A percentile compares a stretch with the other conserved stretches of the same genome.
These are phyloP conservation scores for Sclerurus mexicanus DNA, from an alignment of 2,113 vertebrate genomes.

Conservation along the genomic window DNA sequence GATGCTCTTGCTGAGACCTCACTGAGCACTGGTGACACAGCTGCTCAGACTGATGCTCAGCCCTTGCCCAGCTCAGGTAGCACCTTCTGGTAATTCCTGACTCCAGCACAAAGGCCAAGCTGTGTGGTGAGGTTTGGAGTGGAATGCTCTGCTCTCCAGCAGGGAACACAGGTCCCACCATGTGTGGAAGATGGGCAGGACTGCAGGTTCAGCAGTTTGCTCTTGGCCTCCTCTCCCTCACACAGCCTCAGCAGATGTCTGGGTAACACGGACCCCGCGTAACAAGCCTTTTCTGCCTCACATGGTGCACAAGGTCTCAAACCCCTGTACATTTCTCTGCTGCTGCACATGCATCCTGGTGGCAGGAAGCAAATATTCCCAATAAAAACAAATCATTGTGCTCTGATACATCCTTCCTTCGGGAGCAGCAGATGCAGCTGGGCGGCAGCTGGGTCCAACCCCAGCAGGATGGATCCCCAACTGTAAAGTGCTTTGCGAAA, in stretches of 20 bases:
- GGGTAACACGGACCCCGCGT: not conserved
- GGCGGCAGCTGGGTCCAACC: conserved; percentile 38
- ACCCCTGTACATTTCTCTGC: not conserved
- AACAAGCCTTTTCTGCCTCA: not conserved
- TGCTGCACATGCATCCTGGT: conserved; percentile 20
- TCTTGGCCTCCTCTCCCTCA: not conserved
- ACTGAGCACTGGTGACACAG: not conserved
- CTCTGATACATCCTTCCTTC: conserved; percentile 33
- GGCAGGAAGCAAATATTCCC: conserved; percentile 59
- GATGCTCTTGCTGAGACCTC: not conserved
- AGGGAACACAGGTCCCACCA: too few relatives aligned
- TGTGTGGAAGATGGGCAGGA: not conserved
- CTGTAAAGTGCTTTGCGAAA: not conserved
- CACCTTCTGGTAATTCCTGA: not conserved
- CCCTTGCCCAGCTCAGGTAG: not conserved
- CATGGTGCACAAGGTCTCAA: not conserved
- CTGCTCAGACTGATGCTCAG: not conserved
- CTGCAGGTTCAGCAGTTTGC: not conserved
- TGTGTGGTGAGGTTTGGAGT: not conserved
- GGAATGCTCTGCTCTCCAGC: not conserved
- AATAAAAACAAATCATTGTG: conserved; percentile 61
- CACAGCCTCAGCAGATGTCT: not conserved
- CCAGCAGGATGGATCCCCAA: not conserved
- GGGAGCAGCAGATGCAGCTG: conserved; percentile 49
- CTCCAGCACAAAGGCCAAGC: not conserved